Percentiles rank a stretch among this genome's conserved stretches.
These are phyloP conservation scores for Drosophila albomicans DNA, from an alignment of 1,140 invertebrate species.

Conservation along the genomic window DNA sequence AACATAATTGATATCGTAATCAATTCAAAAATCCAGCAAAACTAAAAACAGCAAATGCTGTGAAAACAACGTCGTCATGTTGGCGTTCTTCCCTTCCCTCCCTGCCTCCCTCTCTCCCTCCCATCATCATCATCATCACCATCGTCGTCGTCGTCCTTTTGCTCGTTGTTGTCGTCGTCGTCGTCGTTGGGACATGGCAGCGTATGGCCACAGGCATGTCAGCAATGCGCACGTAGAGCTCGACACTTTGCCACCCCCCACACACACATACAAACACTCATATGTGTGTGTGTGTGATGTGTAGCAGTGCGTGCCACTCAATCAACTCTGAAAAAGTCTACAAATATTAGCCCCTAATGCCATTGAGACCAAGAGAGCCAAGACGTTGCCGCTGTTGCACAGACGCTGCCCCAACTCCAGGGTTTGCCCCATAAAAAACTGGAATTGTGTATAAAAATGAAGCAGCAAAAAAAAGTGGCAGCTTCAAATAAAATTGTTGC, in stretches of 20 bases:
- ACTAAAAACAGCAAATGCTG: slow-evolving; percentile 79
- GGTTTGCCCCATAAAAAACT: slow-evolving; percentile 69
- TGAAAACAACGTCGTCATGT: slow-evolving; percentile 62
- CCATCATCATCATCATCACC: slow-evolving; percentile 32
- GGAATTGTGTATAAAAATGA: slow-evolving; percentile 82
- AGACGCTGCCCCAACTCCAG: slow-evolving; percentile 31
- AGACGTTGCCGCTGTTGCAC: slow-evolving; percentile 48
- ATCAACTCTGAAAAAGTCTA: slow-evolving; percentile 83
- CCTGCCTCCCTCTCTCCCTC: too few relatives aligned
- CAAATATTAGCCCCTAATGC: slow-evolving; percentile 84
- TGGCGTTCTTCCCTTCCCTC: too few relatives aligned
- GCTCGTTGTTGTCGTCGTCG: background rate
- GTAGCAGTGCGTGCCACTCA: slow-evolving; percentile 80
- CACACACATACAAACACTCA: slow-evolving; percentile 22
- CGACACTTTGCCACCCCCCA: slow-evolving; percentile 26
- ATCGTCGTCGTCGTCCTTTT: background rate
- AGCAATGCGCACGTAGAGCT: slow-evolving; percentile 54
- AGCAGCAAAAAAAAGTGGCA: slow-evolving; percentile 76
- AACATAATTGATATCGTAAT: slow-evolving; percentile 84
- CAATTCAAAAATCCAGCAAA: slow-evolving; percentile 81
- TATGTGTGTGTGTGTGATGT: slow-evolving; percentile 47
- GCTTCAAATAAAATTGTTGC: slow-evolving; percentile 84
- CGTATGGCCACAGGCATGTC: slow-evolving; percentile 63
- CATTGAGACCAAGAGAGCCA: slow-evolving; percentile 74
- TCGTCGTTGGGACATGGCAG: slow-evolving; percentile 37